phyloP scores from a whole-genome alignment of 2,888 invertebrate species.

The Cryptops parisi region DNA sequence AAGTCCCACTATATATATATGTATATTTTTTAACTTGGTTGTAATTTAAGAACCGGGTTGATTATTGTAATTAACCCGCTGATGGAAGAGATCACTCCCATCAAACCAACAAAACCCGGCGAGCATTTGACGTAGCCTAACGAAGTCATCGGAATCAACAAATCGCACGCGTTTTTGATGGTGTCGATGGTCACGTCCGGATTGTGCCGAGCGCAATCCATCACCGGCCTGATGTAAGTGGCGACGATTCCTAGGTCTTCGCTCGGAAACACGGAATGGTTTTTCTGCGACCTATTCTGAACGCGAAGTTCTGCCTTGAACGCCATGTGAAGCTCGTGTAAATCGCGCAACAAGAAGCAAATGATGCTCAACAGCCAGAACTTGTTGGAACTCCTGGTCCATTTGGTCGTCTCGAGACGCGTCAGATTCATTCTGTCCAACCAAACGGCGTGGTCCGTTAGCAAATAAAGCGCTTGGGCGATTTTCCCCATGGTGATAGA shows the following conservation, averaged over 20 bases:
- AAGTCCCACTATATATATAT: too few relatives aligned
- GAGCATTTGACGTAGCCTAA: slow-evolving; percentile 62
- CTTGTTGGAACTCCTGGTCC: slow-evolving; percentile 44
- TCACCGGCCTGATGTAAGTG: neutral
- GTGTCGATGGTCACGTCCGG: slow-evolving; percentile 64
- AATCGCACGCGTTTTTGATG: slow-evolving; percentile 69
- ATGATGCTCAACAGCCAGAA: slow-evolving; percentile 74
- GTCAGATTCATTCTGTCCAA: slow-evolving; percentile 40
- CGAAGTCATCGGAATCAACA: slow-evolving; percentile 70
- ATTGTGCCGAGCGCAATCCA: slow-evolving; percentile 28
- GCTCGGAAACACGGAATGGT: slow-evolving; percentile 15
- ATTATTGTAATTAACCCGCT: slow-evolving; percentile 61
- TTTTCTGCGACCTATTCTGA: neutral
- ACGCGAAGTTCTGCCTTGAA: slow-evolving; percentile 6
- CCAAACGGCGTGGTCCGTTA: slow-evolving; percentile 80
- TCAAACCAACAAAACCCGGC: slow-evolving; percentile 57
- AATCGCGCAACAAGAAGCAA: slow-evolving; percentile 62
- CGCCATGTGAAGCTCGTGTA: slow-evolving; percentile 55
- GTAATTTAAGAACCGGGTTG: slow-evolving; percentile 61
- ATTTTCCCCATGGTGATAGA: slow-evolving; percentile 65
- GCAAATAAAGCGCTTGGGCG: slow-evolving; percentile 58
- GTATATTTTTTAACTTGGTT: slow-evolving; percentile 40
- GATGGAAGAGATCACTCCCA: slow-evolving; percentile 66
- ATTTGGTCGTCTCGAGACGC: slow-evolving; percentile 53
- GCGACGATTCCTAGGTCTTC: slow-evolving; percentile 15